Conservation (phyloP, 2,797 vertebrate genomes). For the Schizopygopsis malacanthus region DNA sequence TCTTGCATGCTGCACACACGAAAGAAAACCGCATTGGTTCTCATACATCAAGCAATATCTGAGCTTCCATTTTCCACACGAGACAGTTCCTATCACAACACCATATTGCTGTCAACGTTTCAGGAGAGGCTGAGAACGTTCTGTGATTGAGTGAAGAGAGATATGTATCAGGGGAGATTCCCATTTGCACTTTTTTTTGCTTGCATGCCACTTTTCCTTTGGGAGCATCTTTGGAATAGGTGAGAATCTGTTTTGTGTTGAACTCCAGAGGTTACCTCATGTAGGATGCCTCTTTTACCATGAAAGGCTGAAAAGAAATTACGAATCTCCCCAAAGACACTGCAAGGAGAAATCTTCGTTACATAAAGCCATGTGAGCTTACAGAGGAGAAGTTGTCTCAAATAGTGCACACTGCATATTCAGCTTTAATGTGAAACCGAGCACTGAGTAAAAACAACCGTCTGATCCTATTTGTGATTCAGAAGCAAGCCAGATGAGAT, state of each 20-base stretch:
- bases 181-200: conserved; percentile 35
- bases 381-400: background rate
- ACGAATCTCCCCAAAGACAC: background rate
- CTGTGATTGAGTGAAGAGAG: background rate
- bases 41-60: background rate
- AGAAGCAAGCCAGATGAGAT: background rate
- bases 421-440: conserved; percentile 13
- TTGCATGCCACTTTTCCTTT: conserved; percentile 4
- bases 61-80: background rate
- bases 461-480: conserved; percentile 22
- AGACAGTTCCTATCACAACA: background rate
- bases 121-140: background rate
- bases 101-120: background rate
- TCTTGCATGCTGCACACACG: background rate
- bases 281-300: background rate
- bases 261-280: conserved; percentile 33
- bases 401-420: background rate
- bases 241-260: background rate
- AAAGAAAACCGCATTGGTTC: background rate
- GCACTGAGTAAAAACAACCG: background rate
- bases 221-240: conserved; percentile 15
- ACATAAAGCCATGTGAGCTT: conserved; percentile 3
- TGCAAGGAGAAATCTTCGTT: background rate
- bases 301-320: conserved; percentile 29
- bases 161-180: conserved; percentile 7